phyloP scores from a whole-genome alignment of 2,888 invertebrate genomes.

The Disparrhopalites patrizii region DNA sequence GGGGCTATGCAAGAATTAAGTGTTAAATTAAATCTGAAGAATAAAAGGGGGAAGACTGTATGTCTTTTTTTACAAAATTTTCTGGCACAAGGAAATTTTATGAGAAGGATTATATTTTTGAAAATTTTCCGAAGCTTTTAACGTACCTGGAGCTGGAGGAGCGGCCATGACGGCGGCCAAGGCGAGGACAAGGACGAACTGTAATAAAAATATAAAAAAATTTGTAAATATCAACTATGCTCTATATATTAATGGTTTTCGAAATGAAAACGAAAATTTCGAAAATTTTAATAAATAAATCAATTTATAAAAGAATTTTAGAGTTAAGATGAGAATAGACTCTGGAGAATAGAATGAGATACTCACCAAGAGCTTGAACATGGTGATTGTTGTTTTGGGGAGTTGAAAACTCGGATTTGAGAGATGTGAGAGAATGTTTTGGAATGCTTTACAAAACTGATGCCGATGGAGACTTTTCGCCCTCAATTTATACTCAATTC shows the following conservation, averaged over 20 bases:
- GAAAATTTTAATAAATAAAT: neutral
- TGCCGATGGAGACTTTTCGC: slow-evolving; percentile 1
- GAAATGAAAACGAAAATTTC: neutral
- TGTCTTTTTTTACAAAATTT: too few relatives aligned
- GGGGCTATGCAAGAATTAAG: too few relatives aligned
- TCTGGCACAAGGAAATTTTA: too few relatives aligned
- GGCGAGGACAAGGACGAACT: slow-evolving; percentile 30
- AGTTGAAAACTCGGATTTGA: slow-evolving; percentile 24
- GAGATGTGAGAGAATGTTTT: slow-evolving; percentile 7
- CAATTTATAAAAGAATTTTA: neutral
- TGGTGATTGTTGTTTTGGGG: slow-evolving; percentile 14
- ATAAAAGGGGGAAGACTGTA: too few relatives aligned
- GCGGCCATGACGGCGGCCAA: slow-evolving; percentile 29
- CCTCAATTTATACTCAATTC: slow-evolving; percentile 23
- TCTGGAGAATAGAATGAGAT: neutral
- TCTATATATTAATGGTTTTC: neutral
- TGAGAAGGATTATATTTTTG: too few relatives aligned
- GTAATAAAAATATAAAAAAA: neutral
- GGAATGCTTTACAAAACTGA: slow-evolving; percentile 20
- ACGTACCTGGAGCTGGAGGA: slow-evolving; percentile 29
- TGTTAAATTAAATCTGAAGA: too few relatives aligned
- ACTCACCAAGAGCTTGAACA: slow-evolving; percentile 32
- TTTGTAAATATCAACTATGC: neutral
- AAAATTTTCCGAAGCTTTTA: neutral
- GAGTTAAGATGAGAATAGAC: too few relatives aligned